Evolutionary conservation across 2,888 invertebrate species (phyloP).

Genomic region (Eupithecia subumbrata): DNA sequence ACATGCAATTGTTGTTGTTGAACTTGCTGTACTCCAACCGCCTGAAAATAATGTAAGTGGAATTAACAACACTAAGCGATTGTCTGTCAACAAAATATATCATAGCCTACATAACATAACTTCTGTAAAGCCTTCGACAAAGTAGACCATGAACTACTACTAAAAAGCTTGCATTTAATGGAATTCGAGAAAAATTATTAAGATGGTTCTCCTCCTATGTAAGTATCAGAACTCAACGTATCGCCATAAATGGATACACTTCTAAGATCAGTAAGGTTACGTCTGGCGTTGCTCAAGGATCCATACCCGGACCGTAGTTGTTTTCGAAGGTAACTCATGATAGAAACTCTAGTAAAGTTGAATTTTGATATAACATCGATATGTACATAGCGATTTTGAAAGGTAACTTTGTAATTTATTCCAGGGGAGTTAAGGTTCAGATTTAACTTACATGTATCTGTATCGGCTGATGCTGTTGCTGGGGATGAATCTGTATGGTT

Average conservation of each 20-base stretch:
- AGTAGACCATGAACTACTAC: no score
- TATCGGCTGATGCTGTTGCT: slow-evolving; percentile 80
- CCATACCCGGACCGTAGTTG: no score
- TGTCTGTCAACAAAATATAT: not conserved
- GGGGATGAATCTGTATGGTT: slow-evolving; percentile 80
- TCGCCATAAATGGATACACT: no score
- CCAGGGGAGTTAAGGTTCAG: not conserved
- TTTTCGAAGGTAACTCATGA: no score
- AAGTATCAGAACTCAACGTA: no score
- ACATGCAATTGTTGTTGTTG: slow-evolving; percentile 80
- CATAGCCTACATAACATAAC: not conserved
- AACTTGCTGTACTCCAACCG: slow-evolving; percentile 80
- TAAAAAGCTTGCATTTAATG: no score
- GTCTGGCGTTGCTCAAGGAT: no score
- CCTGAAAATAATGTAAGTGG: slow-evolving; percentile 53
- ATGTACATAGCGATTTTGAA: not conserved
- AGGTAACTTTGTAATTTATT: not conserved
- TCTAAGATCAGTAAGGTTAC: no score
- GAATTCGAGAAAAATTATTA: no score
- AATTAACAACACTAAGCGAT: not conserved
- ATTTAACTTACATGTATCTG: slow-evolving; percentile 77
- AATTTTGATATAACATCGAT: not conserved
- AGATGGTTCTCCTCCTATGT: no score
- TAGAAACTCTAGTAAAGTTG: not conserved
- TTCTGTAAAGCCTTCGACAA: no score